phyloP scores from a whole-genome alignment of 2,888 invertebrate genomes.

The Scaeva pyrastri region DNA sequence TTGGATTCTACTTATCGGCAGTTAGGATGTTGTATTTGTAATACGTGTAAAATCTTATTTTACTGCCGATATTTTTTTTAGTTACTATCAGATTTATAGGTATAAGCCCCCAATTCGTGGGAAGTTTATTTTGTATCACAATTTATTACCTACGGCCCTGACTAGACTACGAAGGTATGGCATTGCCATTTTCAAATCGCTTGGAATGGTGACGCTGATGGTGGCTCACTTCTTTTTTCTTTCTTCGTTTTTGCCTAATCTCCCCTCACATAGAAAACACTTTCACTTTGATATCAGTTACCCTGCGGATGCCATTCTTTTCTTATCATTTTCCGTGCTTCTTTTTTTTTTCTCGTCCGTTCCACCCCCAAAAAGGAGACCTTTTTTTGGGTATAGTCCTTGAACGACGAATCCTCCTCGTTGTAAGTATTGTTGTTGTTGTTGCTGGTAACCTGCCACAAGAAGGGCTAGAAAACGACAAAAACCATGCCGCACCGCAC shows the following conservation, averaged over 20 bases:
- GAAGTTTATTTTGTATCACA: too few relatives aligned
- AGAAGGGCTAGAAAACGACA: constrained; percentile 70
- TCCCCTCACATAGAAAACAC: constrained; percentile 70
- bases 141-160: constrained; percentile 9
- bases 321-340: constrained; percentile 69
- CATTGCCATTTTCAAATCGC: constrained; percentile 30
- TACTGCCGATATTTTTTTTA: too few relatives aligned
- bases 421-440: constrained; percentile 31
- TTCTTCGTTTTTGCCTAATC: constrained; percentile 59
- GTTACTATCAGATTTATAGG: too few relatives aligned
- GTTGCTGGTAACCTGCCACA: constrained; percentile 51
- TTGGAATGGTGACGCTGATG: constrained; percentile 43
- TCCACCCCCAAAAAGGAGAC: constrained; percentile 59
- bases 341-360: constrained; percentile 46
- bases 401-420: constrained; percentile 13
- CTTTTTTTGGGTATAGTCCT: constrained; percentile 59
- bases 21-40: too few relatives aligned
- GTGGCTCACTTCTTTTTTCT: constrained; percentile 43
- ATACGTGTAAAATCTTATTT: too few relatives aligned
- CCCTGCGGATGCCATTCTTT: constrained; percentile 73
- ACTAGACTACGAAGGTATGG: constrained; percentile 11
- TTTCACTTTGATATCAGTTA: constrained; percentile 73
- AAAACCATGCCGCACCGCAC: constrained; percentile 26
- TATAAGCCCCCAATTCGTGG: too few relatives aligned
- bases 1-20: too few relatives aligned